These are phyloP conservation scores for Smutsia gigantea DNA, from an alignment of 2,797 vertebrate species.

Conservation along the genomic window DNA sequence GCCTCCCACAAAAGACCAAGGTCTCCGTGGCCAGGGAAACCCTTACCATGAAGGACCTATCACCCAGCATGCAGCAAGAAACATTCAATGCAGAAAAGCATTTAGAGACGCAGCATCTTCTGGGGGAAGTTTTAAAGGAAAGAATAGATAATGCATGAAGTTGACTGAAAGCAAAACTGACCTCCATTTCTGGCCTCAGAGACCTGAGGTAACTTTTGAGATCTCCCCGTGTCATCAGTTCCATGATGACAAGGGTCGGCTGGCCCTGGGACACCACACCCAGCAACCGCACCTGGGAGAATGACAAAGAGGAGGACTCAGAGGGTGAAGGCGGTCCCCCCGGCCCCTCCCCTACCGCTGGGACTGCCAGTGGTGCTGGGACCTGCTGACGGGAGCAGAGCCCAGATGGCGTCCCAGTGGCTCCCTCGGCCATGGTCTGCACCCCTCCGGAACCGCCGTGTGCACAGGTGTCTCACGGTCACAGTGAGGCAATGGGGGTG, in stretches of 20 bases:
- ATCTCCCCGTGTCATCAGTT: conserved; percentile 98
- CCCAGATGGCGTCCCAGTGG: rapidly evolving
- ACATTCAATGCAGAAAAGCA: not conserved
- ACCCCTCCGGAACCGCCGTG: not conserved
- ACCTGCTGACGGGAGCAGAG: no score
- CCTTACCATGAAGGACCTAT: rapidly evolving
- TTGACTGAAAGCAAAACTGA: conserved; percentile 77
- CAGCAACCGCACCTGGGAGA: conserved; percentile 93
- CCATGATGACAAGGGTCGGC: conserved; percentile 99
- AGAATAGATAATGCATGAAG: not conserved
- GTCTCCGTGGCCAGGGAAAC: not conserved
- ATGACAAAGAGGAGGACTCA: not conserved
- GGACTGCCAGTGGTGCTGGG: rapidly evolving
- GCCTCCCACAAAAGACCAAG: not conserved
- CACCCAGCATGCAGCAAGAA: no score
- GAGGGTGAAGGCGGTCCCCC: rapidly evolving
- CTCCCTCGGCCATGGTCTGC: rapidly evolving
- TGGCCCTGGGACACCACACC: conserved; percentile 99
- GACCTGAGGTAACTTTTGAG: conserved; percentile 98
- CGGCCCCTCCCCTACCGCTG: rapidly evolving
- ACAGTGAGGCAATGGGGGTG: rapidly evolving
- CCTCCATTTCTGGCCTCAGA: conserved; percentile 94
- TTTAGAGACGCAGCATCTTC: not conserved
- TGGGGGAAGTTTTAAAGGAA: not conserved
- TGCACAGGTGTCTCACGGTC: rapidly evolving